A percentile compares a stretch with the other conserved stretches of the same genome.
Evolutionary conservation across 2,797 vertebrate genomes (phyloP).

Genomic region (Harpagifer antarcticus): DNA sequence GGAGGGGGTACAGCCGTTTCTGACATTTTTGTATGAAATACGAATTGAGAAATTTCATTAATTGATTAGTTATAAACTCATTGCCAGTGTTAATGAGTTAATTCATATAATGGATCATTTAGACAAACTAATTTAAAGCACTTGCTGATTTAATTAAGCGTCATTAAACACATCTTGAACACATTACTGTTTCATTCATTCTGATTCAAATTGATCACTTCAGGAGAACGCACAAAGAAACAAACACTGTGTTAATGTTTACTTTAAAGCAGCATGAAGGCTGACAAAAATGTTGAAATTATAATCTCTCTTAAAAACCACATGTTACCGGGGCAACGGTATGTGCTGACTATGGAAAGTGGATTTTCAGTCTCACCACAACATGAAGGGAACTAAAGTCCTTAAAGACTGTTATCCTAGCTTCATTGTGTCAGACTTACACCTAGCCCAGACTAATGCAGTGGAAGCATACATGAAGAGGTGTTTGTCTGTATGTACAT

Average conservation of each 20-base stretch:
- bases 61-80: too few species aligned
- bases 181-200: background rate
- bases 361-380: constrained; percentile 47
- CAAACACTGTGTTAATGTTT: background rate
- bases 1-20: too few species aligned
- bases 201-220: background rate
- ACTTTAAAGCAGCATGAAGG: background rate
- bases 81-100: background rate
- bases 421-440: constrained; percentile 43
- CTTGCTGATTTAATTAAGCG: background rate
- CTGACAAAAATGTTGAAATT: background rate
- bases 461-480: constrained; percentile 37
- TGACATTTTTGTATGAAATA: too few species aligned
- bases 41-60: too few species aligned
- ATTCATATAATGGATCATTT: background rate
- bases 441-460: constrained; percentile 37
- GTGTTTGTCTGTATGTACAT: constrained; percentile 28
- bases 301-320: constrained; percentile 8
- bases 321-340: constrained; percentile 28
- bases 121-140: background rate
- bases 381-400: constrained; percentile 43
- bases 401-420: constrained; percentile 46
- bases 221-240: background rate
- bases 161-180: background rate
- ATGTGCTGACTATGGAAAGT: constrained; percentile 49